Conservation (phyloP, 2,113 vertebrate genomes). For the Aspiorhynchus laticeps region DNA sequence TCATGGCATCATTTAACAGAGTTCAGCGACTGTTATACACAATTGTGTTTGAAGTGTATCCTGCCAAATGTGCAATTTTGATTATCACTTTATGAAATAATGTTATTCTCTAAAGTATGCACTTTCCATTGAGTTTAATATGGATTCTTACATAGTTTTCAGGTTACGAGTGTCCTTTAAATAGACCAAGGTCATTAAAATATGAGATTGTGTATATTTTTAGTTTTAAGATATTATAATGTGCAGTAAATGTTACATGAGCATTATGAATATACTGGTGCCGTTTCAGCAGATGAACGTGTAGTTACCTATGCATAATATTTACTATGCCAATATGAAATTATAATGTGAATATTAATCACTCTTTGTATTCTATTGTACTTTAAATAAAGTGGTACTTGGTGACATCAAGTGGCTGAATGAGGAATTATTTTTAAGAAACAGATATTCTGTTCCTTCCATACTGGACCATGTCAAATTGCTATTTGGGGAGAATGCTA, state of each 20-base stretch:
- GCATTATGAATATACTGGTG: slow-evolving; percentile 6
- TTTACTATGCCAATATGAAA: slow-evolving; percentile 9
- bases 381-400: slow-evolving; percentile 13
- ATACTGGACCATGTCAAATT: background rate
- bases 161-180: background rate
- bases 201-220: background rate
- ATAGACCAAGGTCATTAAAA: slow-evolving; percentile 6
- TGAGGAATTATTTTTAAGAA: background rate
- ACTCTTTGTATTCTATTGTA: slow-evolving; percentile 14
- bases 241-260: background rate
- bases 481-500: background rate
- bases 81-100: background rate
- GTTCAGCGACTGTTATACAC: background rate
- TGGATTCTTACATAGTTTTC: background rate
- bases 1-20: background rate
- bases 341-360: background rate
- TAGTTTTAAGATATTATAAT: background rate
- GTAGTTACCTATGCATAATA: slow-evolving; percentile 3
- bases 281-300: background rate
- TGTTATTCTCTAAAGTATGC: slow-evolving; percentile 10
- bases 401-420: background rate
- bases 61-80: background rate
- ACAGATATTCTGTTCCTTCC: too few relatives aligned
- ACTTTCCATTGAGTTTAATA: slow-evolving; percentile 1
- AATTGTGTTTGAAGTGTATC: background rate